phyloP scores from a whole-genome alignment of 2,888 invertebrate species.

The Drosophila algonquin region DNA sequence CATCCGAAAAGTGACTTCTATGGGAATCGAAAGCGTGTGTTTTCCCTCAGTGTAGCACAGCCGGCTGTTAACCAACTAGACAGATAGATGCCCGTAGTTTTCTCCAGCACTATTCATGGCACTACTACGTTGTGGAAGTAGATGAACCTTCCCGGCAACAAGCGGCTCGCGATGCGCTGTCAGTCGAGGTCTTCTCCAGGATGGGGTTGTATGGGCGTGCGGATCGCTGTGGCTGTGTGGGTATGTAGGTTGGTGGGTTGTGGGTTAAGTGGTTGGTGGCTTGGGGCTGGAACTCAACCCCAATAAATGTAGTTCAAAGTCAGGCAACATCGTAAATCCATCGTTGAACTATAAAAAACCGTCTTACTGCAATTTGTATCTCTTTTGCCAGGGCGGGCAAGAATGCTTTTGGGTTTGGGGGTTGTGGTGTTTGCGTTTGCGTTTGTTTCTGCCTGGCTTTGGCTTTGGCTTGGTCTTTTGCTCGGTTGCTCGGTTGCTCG shows the following conservation, averaged over 20 bases:
- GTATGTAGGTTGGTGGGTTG: neutral
- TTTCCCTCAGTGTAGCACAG: neutral
- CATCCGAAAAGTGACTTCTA: no score
- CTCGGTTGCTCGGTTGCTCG: slow-evolving; percentile 65
- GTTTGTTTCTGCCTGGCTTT: slow-evolving; percentile 51
- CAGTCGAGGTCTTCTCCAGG: slow-evolving; percentile 21
- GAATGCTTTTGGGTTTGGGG: slow-evolving; percentile 25
- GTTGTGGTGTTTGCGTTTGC: slow-evolving; percentile 8
- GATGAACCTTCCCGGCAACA: slow-evolving; percentile 31
- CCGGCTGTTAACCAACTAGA: slow-evolving; percentile 58
- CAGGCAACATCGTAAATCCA: slow-evolving; percentile 75
- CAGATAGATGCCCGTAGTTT: slow-evolving; percentile 31
- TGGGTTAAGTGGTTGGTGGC: slow-evolving; percentile 2
- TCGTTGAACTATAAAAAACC: slow-evolving; percentile 79
- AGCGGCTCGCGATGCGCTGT: slow-evolving; percentile 32
- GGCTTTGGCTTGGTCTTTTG: slow-evolving; percentile 61
- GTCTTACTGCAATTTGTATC: slow-evolving; percentile 77
- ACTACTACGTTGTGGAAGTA: neutral
- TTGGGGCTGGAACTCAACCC: slow-evolving; percentile 37
- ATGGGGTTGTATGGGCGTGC: neutral
- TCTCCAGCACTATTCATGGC: slow-evolving; percentile 32
- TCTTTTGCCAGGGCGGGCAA: slow-evolving; percentile 53
- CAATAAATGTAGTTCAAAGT: slow-evolving; percentile 77
- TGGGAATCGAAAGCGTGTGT: no score
- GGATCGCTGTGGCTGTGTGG: no score